Percentiles rank a stretch among this genome's conserved stretches.
phyloP scores from a whole-genome alignment of 1,140 invertebrate species.

The Cydia amplana region DNA sequence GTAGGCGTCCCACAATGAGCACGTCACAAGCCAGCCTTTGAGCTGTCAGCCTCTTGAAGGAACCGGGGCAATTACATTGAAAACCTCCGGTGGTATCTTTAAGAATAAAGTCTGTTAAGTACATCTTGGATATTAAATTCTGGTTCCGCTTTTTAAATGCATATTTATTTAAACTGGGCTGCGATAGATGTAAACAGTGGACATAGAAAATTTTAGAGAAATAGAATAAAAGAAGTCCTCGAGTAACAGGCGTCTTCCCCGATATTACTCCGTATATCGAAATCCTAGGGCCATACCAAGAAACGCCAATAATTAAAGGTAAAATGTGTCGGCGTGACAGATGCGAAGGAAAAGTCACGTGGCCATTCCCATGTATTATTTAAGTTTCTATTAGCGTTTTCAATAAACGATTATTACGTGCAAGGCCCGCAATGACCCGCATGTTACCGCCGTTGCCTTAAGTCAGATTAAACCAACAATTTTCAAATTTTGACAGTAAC shows the following conservation, averaged over 20 bases:
- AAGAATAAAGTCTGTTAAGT: slow-evolving; percentile 44
- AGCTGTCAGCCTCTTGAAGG: slow-evolving; percentile 74
- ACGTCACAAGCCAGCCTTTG: slow-evolving; percentile 71
- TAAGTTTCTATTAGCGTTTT: no score
- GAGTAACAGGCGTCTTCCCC: background rate
- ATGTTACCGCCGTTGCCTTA: no score
- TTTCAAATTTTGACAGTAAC: no score
- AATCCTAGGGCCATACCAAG: no score
- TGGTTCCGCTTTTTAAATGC: slow-evolving; percentile 18
- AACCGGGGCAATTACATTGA: slow-evolving; percentile 77
- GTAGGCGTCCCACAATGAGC: slow-evolving; percentile 75
- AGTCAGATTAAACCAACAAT: no score
- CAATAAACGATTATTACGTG: background rate
- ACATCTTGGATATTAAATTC: slow-evolving; percentile 23
- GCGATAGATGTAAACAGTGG: background rate
- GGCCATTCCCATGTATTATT: no score
- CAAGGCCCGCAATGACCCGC: background rate
- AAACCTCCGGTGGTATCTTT: slow-evolving; percentile 73
- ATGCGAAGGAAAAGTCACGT: no score
- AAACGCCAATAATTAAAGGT: no score
- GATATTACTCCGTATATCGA: background rate
- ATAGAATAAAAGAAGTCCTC: background rate
- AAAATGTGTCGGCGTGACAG: no score
- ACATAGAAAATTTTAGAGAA: background rate
- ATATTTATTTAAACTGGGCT: background rate